Evolutionary conservation across 1,140 invertebrate species (phyloP).

Genomic region (Neodiprion virginianus): DNA sequence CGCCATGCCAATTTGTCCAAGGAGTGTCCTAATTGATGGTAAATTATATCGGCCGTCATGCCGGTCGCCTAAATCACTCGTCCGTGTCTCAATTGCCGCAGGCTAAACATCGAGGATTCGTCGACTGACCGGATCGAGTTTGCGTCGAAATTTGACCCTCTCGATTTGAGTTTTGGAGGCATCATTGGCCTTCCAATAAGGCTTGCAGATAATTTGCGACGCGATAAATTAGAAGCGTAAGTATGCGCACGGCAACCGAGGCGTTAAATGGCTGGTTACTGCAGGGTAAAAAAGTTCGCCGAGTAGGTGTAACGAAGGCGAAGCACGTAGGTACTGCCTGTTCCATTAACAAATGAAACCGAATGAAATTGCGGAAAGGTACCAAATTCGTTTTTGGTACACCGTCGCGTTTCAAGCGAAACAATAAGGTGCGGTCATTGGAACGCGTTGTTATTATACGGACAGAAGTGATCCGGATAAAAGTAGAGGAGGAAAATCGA

Average conservation of each 20-base stretch:
- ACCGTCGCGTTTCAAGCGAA: not conserved
- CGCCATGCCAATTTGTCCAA: too few species aligned
- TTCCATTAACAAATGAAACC: not conserved
- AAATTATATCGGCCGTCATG: too few species aligned
- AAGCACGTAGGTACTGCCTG: not conserved
- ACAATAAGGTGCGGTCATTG: too few species aligned
- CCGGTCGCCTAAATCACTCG: too few species aligned
- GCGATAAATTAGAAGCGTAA: not conserved
- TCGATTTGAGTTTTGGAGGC: not conserved
- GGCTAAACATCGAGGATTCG: too few species aligned
- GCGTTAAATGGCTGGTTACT: not conserved
- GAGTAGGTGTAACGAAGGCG: not conserved
- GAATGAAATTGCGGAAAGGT: not conserved
- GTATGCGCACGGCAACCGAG: not conserved
- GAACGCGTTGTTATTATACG: too few species aligned
- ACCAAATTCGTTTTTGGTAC: not conserved
- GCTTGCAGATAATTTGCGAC: not conserved
- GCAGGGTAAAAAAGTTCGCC: not conserved
- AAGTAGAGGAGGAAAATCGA: conserved; percentile 23
- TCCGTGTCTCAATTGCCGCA: too few species aligned
- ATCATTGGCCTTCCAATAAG: not conserved
- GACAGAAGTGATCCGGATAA: conserved; percentile 29
- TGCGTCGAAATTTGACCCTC: not conserved
- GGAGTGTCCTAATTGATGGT: too few species aligned
- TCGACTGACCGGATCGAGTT: too few species aligned